Evolutionary conservation across 1,140 invertebrate genomes (phyloP).

Genomic region (Hyphantria cunea): DNA sequence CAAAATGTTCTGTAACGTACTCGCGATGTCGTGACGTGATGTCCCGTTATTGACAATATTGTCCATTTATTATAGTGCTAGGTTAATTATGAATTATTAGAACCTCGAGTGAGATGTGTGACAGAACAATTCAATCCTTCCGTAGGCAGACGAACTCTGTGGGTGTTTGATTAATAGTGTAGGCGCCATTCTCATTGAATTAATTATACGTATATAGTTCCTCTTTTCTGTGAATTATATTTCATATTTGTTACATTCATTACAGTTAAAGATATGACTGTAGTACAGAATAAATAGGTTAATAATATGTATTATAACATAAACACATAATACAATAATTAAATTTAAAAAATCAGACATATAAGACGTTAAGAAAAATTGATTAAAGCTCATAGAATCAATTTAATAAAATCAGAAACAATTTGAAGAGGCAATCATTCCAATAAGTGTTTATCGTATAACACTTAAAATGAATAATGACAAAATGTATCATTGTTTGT

Average conservation of each 20-base stretch:
- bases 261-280: slow-evolving; percentile 6
- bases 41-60: neutral
- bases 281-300: neutral
- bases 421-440: neutral
- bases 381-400: no score
- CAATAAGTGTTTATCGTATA: neutral
- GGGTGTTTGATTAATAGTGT: slow-evolving; percentile 24
- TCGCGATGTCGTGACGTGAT: neutral
- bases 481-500: no score
- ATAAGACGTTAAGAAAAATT: no score
- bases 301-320: neutral
- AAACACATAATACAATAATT: no score
- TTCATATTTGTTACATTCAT: slow-evolving; percentile 24
- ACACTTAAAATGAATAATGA: neutral
- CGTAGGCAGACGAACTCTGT: slow-evolving; percentile 7
- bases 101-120: slow-evolving; percentile 11
- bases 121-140: slow-evolving; percentile 26
- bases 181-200: slow-evolving; percentile 12
- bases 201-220: slow-evolving; percentile 22
- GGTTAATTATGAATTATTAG: slow-evolving; percentile 4
- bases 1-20: slow-evolving; percentile 20
- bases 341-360: no score
- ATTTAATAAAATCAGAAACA: no score
- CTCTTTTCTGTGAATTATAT: slow-evolving; percentile 12
- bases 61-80: slow-evolving; percentile 1